A percentile compares a stretch with the other conserved stretches of the same genome.
phyloP scores from a whole-genome alignment of 2,113 vertebrate genomes.

The Cyprinodon variegatus region DNA sequence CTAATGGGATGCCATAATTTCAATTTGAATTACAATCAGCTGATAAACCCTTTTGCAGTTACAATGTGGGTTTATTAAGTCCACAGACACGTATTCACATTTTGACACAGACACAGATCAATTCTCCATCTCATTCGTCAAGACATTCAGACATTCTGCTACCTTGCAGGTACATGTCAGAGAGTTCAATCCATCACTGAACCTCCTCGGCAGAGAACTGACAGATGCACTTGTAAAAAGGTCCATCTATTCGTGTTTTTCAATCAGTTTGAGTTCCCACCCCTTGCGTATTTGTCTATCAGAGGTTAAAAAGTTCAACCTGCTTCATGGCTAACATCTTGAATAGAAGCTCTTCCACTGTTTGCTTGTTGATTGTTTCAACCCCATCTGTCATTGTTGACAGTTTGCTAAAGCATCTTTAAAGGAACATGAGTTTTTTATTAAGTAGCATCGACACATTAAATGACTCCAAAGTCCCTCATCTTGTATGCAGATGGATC shows the following conservation, averaged over 20 bases:
- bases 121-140: slow-evolving; percentile 61
- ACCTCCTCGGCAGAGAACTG: slow-evolving; percentile 49
- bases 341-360: slow-evolving; percentile 38
- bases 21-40: slow-evolving; percentile 45
- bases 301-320: slow-evolving; percentile 50
- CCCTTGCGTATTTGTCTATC: slow-evolving; percentile 67
- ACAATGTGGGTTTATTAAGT: slow-evolving; percentile 58
- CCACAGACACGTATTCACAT: slow-evolving; percentile 46
- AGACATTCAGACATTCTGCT: slow-evolving; percentile 64
- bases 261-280: slow-evolving; percentile 64
- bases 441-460: slow-evolving; percentile 46
- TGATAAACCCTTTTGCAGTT: background rate
- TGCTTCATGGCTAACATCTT: slow-evolving; percentile 45
- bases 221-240: slow-evolving; percentile 71
- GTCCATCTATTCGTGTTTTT: slow-evolving; percentile 69
- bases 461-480: slow-evolving; percentile 36
- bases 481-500: slow-evolving; percentile 44
- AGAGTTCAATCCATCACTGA: slow-evolving; percentile 66
- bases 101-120: slow-evolving; percentile 65
- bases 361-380: slow-evolving; percentile 38
- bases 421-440: slow-evolving; percentile 21
- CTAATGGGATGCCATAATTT: slow-evolving; percentile 48
- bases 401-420: slow-evolving; percentile 37
- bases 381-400: slow-evolving; percentile 55
- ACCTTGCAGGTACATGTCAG: slow-evolving; percentile 62